A percentile compares a stretch with the other conserved stretches of the same genome.
These are phyloP conservation scores for Tachycineta bicolor DNA, from an alignment of 2,113 vertebrate species.

Conservation along the genomic window DNA sequence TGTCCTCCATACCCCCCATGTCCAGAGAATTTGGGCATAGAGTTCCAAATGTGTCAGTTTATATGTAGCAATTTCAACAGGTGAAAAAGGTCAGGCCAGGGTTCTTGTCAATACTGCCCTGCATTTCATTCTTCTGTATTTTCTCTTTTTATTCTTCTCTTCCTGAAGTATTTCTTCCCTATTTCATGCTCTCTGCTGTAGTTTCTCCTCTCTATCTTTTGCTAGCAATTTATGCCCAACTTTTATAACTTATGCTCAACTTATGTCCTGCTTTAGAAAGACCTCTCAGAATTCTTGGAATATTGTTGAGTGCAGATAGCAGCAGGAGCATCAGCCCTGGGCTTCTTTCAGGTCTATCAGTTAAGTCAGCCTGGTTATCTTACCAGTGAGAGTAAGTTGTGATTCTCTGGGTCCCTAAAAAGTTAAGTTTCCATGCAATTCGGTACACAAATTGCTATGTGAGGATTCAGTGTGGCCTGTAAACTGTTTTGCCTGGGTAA, in stretches of 20 bases:
- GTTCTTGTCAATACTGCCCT: not conserved
- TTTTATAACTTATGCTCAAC: not conserved
- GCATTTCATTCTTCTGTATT: not conserved
- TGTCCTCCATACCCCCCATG: not conserved
- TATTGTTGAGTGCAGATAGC: not conserved
- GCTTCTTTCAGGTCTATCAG: not conserved
- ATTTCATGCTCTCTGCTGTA: not conserved
- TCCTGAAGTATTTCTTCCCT: not conserved
- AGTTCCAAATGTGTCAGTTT: not conserved
- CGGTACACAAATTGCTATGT: not conserved
- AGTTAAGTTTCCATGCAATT: not conserved
- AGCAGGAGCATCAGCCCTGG: not conserved
- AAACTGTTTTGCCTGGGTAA: not conserved
- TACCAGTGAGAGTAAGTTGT: not conserved
- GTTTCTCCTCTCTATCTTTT: not conserved
- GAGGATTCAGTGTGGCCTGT: not conserved
- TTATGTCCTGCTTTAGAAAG: not conserved
- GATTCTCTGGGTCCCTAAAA: not conserved
- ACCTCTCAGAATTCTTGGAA: not conserved
- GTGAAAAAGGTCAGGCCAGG: not conserved
- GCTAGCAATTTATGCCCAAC: not conserved
- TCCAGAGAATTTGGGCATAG: not conserved
- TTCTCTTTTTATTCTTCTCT: not conserved
- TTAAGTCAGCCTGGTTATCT: not conserved
- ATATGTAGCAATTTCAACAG: not conserved